Evolutionary conservation across 2,888 invertebrate species (phyloP), one percentile per base, ranked within the genome.

Genomic region (Scaptomyza reducta): DNA sequence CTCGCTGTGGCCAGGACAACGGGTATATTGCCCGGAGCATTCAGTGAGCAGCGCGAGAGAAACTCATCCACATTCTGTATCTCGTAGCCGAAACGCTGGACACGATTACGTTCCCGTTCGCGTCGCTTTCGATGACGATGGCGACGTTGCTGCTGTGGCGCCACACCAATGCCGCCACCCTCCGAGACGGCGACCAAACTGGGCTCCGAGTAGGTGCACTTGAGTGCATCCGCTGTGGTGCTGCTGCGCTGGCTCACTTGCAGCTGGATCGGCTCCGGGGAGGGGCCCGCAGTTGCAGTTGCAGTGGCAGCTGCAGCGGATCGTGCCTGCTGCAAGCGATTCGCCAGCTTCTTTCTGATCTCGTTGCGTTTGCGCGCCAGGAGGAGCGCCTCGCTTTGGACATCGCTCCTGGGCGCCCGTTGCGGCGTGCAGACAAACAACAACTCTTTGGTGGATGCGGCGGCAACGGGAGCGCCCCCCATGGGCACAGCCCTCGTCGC

Each of bases 21-120:
- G 2, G 97, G 96, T 70, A 97, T 96, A 91, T 97, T 97, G 45
- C 96, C 97, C 0, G 97, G 97, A 29, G 94, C 94, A 67, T 96
- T 95, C 72, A 96, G 93, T 10, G 96, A 95, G 9, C 96, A 96
- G 94, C 96, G 95, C 6, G 95, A 94, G 53, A 96, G 93, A 90
- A 96, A 96, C 68, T 94, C 94, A 89, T 96, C 96, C 68, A 96
- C 93, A 90, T 96, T 96, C 68, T 94, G 93, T 49, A 96, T 96
- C 77, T 96, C 96, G 83, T 96, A 96, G 51, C 96, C 96, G 82
- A 96, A 96, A 33, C 91, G 89, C 59, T 90, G 91, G 6, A 83
- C 80, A 1, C 91, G 91, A 77, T 89, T 89, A 11, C 91, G 85
- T 46, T 91, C 91, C 38, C 91, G 80, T 0, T 74, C 74, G 13